Conservation (phyloP, 2,113 vertebrate species). For the Tragelaphus strepsiceros region DNA sequence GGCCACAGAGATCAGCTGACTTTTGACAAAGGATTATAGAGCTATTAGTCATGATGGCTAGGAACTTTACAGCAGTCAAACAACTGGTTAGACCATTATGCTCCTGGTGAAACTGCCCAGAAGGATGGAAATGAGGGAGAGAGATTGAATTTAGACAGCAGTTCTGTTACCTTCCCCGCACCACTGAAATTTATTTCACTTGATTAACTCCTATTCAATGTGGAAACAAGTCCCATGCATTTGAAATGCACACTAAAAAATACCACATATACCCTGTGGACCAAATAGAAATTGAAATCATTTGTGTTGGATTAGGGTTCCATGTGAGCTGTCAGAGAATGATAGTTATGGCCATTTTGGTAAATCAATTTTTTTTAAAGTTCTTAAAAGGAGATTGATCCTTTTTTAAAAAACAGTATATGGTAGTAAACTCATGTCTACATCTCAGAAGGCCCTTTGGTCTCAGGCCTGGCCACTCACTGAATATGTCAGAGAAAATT, state of each 20-base stretch:
- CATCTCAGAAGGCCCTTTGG: not conserved
- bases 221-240: not conserved
- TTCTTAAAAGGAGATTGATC: not conserved
- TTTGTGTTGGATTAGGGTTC: not conserved
- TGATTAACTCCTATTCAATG: not conserved
- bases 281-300: not conserved
- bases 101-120: not conserved
- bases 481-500: not conserved
- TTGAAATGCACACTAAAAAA: slow-evolving; percentile 9
- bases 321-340: not conserved
- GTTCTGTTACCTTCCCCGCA: not conserved
- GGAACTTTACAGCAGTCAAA: not conserved
- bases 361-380: not conserved
- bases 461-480: not conserved
- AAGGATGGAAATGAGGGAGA: not conserved
- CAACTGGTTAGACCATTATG: not conserved
- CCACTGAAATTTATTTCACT: slow-evolving; percentile 32
- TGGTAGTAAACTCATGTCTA: not conserved
- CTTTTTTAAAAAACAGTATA: not conserved
- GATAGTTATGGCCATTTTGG: not conserved
- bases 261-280: not conserved
- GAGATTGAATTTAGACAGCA: not conserved
- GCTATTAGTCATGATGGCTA: not conserved
- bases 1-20: not conserved
- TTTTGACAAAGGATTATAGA: not conserved